Evolutionary conservation across 2,888 invertebrate genomes (phyloP).

Genomic region (Sinhomidia bicolor): DNA sequence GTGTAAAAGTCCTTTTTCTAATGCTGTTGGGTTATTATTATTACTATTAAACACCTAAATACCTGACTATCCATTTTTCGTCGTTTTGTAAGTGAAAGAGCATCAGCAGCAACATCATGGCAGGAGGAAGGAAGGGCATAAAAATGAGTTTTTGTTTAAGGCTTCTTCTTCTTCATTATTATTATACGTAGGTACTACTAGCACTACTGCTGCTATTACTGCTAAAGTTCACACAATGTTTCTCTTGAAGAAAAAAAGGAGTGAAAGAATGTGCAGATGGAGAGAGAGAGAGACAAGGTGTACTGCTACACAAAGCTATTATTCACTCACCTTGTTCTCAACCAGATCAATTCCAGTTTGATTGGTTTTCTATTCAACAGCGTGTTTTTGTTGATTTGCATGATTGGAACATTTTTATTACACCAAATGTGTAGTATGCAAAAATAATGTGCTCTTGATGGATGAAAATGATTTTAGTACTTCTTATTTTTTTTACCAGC

Average conservation of each 20-base stretch:
- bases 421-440: conserved; percentile 22
- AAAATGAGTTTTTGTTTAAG: background rate
- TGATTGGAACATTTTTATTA: conserved; percentile 59
- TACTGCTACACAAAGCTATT: conserved; percentile 20
- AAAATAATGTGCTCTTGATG: conserved; percentile 53
- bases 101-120: too few species aligned
- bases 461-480: conserved; percentile 45
- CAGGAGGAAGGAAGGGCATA: background rate
- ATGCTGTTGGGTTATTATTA: background rate
- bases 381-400: conserved; percentile 58
- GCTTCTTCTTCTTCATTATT: background rate
- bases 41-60: background rate
- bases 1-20: background rate
- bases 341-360: conserved; percentile 69
- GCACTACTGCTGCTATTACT: too few species aligned
- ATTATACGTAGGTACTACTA: too few species aligned
- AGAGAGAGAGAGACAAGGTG: too few species aligned
- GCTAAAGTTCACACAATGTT: conserved; percentile 28
- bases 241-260: conserved; percentile 28
- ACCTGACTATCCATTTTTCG: background rate
- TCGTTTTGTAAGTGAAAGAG: background rate
- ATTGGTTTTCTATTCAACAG: conserved; percentile 53
- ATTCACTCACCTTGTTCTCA: conserved; percentile 48
- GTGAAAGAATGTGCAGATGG: conserved; percentile 49
- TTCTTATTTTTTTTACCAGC: conserved; percentile 8